Conservation (phyloP, 30 jellyfish, hydroid and myxozoan genomes). For the Euphysa ruthae region DNA sequence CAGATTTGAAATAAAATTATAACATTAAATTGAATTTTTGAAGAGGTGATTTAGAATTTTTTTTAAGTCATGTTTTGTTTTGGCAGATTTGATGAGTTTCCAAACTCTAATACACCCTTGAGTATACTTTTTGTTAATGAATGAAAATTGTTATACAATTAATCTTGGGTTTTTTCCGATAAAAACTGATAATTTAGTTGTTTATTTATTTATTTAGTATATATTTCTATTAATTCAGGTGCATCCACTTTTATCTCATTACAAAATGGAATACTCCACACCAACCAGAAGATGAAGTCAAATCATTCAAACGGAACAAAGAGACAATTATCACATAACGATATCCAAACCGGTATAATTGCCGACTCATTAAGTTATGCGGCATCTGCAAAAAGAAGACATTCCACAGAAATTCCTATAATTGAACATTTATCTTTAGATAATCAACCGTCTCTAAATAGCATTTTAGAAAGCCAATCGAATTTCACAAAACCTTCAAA, state of each 20-base stretch:
- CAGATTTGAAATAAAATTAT: no score
- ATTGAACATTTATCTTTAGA: constrained; percentile 14
- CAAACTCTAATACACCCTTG: no score
- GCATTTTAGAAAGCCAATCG: constrained; percentile 3
- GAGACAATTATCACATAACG: constrained; percentile 12
- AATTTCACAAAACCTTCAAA: constrained; percentile 6
- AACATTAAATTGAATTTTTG: no score
- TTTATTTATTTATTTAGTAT: background rate
- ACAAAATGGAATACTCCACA: constrained; percentile 28
- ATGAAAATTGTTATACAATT: no score
- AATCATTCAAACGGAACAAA: constrained; percentile 1
- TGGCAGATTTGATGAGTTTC: no score
- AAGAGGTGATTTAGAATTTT: no score
- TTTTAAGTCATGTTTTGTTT: no score
- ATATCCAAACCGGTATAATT: constrained; percentile 8
- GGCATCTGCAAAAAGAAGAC: constrained; percentile 26
- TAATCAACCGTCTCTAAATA: constrained; percentile 4
- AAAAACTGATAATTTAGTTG: no score
- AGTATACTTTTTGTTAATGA: no score
- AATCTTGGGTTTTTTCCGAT: no score
- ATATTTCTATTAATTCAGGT: background rate
- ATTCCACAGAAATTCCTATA: constrained; percentile 19
- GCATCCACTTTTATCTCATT: background rate
- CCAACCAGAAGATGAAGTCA: constrained; percentile 22
- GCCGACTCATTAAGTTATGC: constrained; percentile 17